Base-by-base conservation (phyloP, 2,113 vertebrate species). In the Haplotaxodon microlepis region DNA sequence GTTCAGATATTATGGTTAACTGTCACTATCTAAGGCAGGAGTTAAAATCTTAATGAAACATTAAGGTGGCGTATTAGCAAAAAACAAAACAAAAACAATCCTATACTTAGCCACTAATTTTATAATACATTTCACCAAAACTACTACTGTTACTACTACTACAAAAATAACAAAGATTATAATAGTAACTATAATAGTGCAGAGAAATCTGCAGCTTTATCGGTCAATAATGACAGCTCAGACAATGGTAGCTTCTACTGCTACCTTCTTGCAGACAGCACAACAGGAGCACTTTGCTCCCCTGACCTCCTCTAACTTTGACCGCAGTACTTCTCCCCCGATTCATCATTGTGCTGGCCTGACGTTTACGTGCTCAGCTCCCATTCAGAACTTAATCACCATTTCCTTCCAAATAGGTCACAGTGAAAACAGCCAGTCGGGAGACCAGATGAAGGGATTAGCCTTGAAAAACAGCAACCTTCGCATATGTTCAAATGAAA, bases 371-470 rank as follows among this genome's bases (percentile, higher is more conserved):
- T 13, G 85, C 87, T 17, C 54, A 36, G 81, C 81, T 79, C 81
- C 81, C 89, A 88, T 91, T 93, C 83, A 93, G 17, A 36, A 85
- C 79, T 76, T 89, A 93, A 94, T 91, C 88, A 85, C 88, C 80
- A 21, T 85, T 93, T 93, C 89, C 94, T 93, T 93, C 93, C 90
- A 95, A 96, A 92, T 92, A 87, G 92, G 94, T 94, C 94, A 94
- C 51, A 79, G 86, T 73, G 81, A 82, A 87, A 91, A 83, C 90
- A 84, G 71, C 86, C 88, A 59, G 78, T 38, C 21, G 42, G 81
- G 84, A 83, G 79, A 40, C 83, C 88, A 88, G 83, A 91, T 89
- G 89, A 89, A 31, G 40, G 88, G 93, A 94, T 95, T 93, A 93
- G 73, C 63, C 76, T 73, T 4, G 21, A 82, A 81, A 84, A 93